Base-by-base conservation (phyloP, 2,888 invertebrate genomes). In the Troilus luridus region DNA sequence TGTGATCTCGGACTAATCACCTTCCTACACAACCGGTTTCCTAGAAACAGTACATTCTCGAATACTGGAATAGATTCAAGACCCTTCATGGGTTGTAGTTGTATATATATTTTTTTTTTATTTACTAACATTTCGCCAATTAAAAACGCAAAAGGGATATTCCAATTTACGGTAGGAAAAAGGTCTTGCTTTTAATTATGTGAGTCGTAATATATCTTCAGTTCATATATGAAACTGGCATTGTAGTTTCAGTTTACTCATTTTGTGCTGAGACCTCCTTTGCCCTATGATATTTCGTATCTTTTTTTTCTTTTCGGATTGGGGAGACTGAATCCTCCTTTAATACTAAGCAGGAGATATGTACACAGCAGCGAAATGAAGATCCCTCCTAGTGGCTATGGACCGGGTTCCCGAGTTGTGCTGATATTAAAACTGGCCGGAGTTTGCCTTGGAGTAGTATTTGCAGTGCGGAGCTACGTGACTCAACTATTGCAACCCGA, bases 401-500 rank as follows among this genome's bases (percentile, higher is more conserved):
- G 41, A 24, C 72, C 1, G 72, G 17, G 8, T 41, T 41, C 0
- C 27, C 27, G 41, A 41, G 72, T 8, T 41, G 19, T 67, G 67
- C 72, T 77, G 72, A 77, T 77, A 77, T 77, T 77, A 77, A 77
- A 41, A 77, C 72, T 77, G 72, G 21, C 1, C 41, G 7, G 72
- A 17, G 72, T 77, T 77, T 77, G 41, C 72, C 41, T 41, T 41
- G 41, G 72, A 27, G 72, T 77, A 41, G 72, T 77, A 41, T 77
- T 77, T 77, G 72, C 72, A 41, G 72, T 77, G 27, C 72, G 72
- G 27, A 10, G 24, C 17, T 14, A 77, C 72, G 72, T 77, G 72
- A 77, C 72, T 41, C 72, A 21, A 77, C 27, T 77, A 77, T 77
- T 77, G 72, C 72, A 77, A 41, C 7, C 72, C 41, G 72, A 77